Percentiles rank a stretch among this genome's conserved stretches.
These are phyloP conservation scores for Chrysopilus asiliformis DNA, from an alignment of 2,888 invertebrate genomes.

Conservation along the genomic window DNA sequence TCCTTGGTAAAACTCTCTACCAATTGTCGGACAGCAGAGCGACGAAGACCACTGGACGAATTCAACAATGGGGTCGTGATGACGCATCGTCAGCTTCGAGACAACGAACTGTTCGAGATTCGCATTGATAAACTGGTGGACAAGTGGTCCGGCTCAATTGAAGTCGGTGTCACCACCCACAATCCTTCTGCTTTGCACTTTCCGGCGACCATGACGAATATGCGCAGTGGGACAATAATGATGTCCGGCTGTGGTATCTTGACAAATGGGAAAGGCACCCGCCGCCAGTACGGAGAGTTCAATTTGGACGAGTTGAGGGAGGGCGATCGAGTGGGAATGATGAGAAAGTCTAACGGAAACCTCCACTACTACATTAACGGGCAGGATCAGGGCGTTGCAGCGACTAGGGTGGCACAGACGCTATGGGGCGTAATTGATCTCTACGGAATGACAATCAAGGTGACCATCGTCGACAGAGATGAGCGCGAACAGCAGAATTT, in stretches of 20 bases:
- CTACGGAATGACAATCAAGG: slow-evolving; percentile 88
- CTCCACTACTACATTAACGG: slow-evolving; percentile 91
- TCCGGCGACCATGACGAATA: slow-evolving; percentile 95
- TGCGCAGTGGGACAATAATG: slow-evolving; percentile 84
- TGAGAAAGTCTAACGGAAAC: slow-evolving; percentile 69
- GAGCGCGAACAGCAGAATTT: slow-evolving; percentile 64
- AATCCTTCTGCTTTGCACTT: slow-evolving; percentile 81
- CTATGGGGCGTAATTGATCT: slow-evolving; percentile 93
- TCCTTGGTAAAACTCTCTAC: slow-evolving; percentile 73
- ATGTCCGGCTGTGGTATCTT: slow-evolving; percentile 96
- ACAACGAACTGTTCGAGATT: slow-evolving; percentile 89
- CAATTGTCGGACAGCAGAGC: slow-evolving; percentile 72
- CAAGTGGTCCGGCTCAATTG: slow-evolving; percentile 65
- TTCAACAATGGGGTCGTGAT: slow-evolving; percentile 94
- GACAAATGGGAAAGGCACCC: slow-evolving; percentile 90
- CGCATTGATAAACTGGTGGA: slow-evolving; percentile 84
- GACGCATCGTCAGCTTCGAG: slow-evolving; percentile 76
- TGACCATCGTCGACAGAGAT: slow-evolving; percentile 74
- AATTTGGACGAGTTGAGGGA: slow-evolving; percentile 87
- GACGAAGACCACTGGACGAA: slow-evolving; percentile 78
- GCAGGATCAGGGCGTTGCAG: slow-evolving; percentile 82
- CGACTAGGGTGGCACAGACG: slow-evolving; percentile 61
- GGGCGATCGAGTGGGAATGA: slow-evolving; percentile 86
- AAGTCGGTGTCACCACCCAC: slow-evolving; percentile 87
- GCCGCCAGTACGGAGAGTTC: slow-evolving; percentile 83